Base-by-base conservation (phyloP, 2,888 invertebrate genomes). In the Hypolimnas misippus region DNA sequence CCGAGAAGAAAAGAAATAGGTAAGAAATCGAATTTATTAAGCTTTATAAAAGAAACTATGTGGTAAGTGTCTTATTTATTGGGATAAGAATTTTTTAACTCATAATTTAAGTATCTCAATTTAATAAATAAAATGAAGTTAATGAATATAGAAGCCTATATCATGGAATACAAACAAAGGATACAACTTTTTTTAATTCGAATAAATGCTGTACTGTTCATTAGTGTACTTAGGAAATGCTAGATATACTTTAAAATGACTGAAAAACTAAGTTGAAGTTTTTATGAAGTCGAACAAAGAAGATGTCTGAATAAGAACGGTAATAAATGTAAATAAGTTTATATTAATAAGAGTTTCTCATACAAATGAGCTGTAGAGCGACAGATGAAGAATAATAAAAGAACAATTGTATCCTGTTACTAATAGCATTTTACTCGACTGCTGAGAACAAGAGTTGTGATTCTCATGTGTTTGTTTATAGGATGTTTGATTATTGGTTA, bases 281-380 rank as follows among this genome's bases (percentile, higher is more conserved):
- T n/a, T 74, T 70, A 70, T 70, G 71, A 73, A 12, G 19, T 44
- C 69, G 59, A 67, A 72, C 73, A 71, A 78, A 76, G 77, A 77
- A 78, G 75, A 78, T 77, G 73, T 73, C 68, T 57, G 68, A 74
- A 76, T 76, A 74, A 80, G 74, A 76, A 78, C 71, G 73, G 75
- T 77, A 76, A 79, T 78, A 78, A 81, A 80, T 76, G 74, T 77
- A 75, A 76, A 77, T 73, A 71, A 73, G 73, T 73, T 74, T 71
- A 77, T 76, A 19, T 19, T 44, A 19, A 44, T 19, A 77, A 79
- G 71, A 68, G 70, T 71, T 70, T 64, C 67, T 75, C 61, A 77
- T 74, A 80, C 77, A 78, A 78, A 70, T 69, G 70, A 68, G 70
- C 63, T 59, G 46, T 49, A 12, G 54, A 21, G 53, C 42, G 0